Percentiles rank a stretch among this genome's conserved stretches.
These are phyloP conservation scores for Acanthisitta chloris DNA, from an alignment of 2,113 vertebrate species.

Conservation along the genomic window DNA sequence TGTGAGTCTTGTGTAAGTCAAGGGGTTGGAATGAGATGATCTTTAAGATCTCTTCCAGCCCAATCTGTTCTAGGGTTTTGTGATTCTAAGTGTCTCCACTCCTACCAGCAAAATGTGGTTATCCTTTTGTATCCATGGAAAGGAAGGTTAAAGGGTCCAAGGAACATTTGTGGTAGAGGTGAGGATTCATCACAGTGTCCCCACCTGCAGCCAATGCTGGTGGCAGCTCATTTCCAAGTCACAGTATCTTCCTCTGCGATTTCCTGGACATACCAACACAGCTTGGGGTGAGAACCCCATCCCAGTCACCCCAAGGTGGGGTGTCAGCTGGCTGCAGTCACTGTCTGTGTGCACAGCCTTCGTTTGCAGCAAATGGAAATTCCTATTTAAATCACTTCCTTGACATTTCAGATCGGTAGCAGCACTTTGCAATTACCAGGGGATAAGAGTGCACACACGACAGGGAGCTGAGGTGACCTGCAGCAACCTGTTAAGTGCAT, in stretches of 20 bases:
- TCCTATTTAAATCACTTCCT: slow-evolving; percentile 24
- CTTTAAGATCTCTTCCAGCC: not conserved
- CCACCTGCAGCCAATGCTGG: not conserved
- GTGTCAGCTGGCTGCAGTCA: not conserved
- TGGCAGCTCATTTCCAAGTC: not conserved
- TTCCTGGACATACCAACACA: not conserved
- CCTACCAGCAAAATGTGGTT: not conserved
- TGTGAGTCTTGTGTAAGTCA: not conserved
- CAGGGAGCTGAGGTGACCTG: slow-evolving; percentile 34
- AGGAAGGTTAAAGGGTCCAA: not conserved
- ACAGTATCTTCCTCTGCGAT: not conserved
- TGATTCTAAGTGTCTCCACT: not conserved
- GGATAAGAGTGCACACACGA: slow-evolving; percentile 3
- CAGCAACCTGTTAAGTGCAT: slow-evolving; percentile 18
- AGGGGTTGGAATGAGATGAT: not conserved
- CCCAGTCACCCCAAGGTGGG: rapidly evolving
- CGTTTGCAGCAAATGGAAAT: not conserved
- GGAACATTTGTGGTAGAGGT: not conserved
- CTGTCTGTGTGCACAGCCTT: not conserved
- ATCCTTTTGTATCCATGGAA: not conserved
- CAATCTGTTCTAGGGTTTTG: not conserved
- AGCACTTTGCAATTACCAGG: slow-evolving; percentile 4
- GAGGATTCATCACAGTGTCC: not conserved
- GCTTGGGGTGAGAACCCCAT: not conserved
- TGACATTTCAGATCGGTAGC: slow-evolving; percentile 26